Base-by-base conservation (phyloP, 1,140 invertebrate species). In the Rhynchophorus ferrugineus region DNA sequence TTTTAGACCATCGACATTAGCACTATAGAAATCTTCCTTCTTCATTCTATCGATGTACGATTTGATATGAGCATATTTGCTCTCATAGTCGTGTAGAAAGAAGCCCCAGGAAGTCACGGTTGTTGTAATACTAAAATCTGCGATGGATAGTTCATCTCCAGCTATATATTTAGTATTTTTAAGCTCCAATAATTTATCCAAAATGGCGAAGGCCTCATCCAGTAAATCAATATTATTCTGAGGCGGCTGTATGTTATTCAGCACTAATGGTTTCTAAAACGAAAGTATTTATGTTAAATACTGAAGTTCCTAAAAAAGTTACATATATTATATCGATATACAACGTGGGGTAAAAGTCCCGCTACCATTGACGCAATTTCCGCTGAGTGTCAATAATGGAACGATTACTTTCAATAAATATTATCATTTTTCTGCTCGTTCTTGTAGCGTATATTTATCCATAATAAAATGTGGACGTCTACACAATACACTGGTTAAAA, bases 91-190 rank as follows among this genome's bases (percentile, higher is more conserved):
- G 11, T 14, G 8, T 7, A 54, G 7, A 38, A 57, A 49, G 9
- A 43, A 33, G 8, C 20, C 21, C 44, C 44, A 51, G 34, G n/a
- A 33, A 1, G 55, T 42, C 3, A 56, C 21, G 3, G 48, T 49
- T 1, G 53, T 41, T 1, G 20, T 24, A 14, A 57, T 45, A 38
- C 49, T 58, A 19, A 61, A 58, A 51, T 61, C 59, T 14, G 59
- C 59, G 13, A 61, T 57, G 3, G 56, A 56, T 29, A 58, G 22
- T 9, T 11, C n/a, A 24, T 58, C 44, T 20, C 59, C 53, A 6
- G 53, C 56, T 1, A 58, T 39, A 35, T 49, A 61, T 21, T 48
- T 45, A 3, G 36, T 48, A 3, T 52, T 49, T 29, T 53, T 18
- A 6, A 52, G 5, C 16, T 49, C 21, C 3, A 60, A 18, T 41